Base-by-base conservation (phyloP, 2,888 invertebrate species). In the Lepidochitona cinerea region DNA sequence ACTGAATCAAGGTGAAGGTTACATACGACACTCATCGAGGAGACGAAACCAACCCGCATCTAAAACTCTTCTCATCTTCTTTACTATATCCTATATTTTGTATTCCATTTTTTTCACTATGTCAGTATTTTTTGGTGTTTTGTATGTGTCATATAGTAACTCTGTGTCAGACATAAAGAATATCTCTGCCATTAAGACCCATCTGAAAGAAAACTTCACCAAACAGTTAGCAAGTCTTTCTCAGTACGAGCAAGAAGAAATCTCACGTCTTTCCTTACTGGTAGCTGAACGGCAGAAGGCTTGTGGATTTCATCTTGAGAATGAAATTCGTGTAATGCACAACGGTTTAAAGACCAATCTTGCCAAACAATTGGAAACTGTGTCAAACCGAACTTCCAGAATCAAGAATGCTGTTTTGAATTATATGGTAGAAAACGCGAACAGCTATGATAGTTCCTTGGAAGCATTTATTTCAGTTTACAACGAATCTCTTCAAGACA, bases 41-140 rank as follows among this genome's bases (percentile, higher is more conserved):
- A 23, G 68, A 23, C 37, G 72, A 32, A 72, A 36, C 37, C 41
- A 32, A 29, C 54, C 72, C 14, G 79, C 80, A 65, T 85, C 83
- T 2, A 78, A 78, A 49, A 71, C 74, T 54, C 72, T 87, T 7
- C 79, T 81, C 64, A 74, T 81, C 54, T 67, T 80, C 0, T 81
- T 87, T n/a, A 74, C 81, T 1, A 66, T 81, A 1, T 75, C 87
- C 33, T 86, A 88, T 70, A 70, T 87, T 4, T 65, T 83, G 0
- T 88, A 88, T 75, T 85, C 83, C 26, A 36, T 87, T 1, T 69
- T 87, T 35, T 87, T 88, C 74, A 84, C 88, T 26, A 87, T 88
- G 71, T 83, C 84, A 23, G 77, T 84, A 49, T 79, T 86, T 23
- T 83, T 87, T 68, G 83, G 83, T 6, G 54, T 88, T 18, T 78